Base-by-base conservation (phyloP, 2,888 invertebrate genomes). In the Melipona beecheii region DNA sequence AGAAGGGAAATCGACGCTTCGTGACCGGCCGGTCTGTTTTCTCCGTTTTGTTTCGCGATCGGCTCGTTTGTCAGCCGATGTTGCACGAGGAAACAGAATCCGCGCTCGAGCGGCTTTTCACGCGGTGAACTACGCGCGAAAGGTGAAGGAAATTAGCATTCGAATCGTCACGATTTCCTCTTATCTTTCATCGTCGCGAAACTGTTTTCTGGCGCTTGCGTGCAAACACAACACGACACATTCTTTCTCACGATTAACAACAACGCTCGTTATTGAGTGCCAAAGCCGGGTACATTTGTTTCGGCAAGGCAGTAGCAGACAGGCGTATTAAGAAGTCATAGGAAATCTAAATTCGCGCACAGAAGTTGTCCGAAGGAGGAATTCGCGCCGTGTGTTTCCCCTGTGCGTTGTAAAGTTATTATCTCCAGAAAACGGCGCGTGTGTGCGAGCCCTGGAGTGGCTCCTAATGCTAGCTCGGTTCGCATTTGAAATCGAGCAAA, bases 1-100 rank as follows among this genome's bases (percentile, higher is more conserved):
- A 56, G 69, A 21, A 74, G 71, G 71, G 62, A 73, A 89, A 85
- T 87, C 88, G 87, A 89, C 86, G 81, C 84, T 75, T 86, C 83
- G 86, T 83, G 86, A 86, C 79, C 73, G 71, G 68, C 77, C 9
- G 43, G 75, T 65, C 24, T 43, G 73, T 78, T 78, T 64, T 81
- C 84, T 76, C 78, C 43, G 15, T 64, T 65, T 66, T 66, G 66
- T 49, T 66, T 49, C n/a, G 21, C 24, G 49, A 66, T 66, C 66
- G 24, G 66, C 36, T 79, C 86, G 88, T 88, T 87, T 75, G 84
- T 75, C 89, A 85, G 66, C 36, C 77, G 66, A 69, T 43, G 68
- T 75, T 71, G 76, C 60, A 43, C 54, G 52, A 70, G 84, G 78
- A 85, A 85, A 82, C 75, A 43, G 81, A 70, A 83, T 82, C 49